Evolutionary conservation across 2,797 vertebrate genomes (phyloP).

Genomic region (Poeciliopsis presidionis): DNA sequence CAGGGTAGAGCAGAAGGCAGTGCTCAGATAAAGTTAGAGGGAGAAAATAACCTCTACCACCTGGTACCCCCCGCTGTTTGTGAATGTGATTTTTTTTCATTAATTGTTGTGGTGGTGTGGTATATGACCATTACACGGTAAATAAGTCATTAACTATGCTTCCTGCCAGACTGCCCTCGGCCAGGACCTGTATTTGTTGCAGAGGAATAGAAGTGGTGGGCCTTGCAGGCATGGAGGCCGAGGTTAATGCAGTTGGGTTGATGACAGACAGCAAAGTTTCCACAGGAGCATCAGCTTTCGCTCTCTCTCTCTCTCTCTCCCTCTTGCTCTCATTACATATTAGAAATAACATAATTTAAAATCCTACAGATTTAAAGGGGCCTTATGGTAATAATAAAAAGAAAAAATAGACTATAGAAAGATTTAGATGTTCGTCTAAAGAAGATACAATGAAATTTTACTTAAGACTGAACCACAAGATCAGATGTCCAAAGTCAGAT

Average conservation of each 20-base stretch:
- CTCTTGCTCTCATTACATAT: constrained; percentile 7
- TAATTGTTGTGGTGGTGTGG: constrained; percentile 80
- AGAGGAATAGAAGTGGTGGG: constrained; percentile 78
- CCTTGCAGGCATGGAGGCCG: constrained; percentile 75
- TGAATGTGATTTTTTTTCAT: constrained; percentile 77
- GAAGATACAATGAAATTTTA: neutral
- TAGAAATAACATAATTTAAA: constrained; percentile 6
- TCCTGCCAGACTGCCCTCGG: constrained; percentile 71
- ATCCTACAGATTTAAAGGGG: constrained; percentile 7
- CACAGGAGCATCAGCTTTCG: constrained; percentile 32
- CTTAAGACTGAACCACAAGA: neutral
- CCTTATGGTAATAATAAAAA: neutral
- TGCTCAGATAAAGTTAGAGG: constrained; percentile 76
- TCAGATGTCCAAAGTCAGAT: neutral
- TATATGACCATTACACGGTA: constrained; percentile 81
- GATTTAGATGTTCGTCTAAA: neutral
- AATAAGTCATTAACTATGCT: constrained; percentile 84
- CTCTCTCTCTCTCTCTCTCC: neutral
- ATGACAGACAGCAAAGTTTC: constrained; percentile 69
- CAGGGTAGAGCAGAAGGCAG: constrained; percentile 75
- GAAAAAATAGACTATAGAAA: neutral
- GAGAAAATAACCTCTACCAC: constrained; percentile 78
- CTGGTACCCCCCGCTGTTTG: constrained; percentile 68
- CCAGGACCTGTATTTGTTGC: constrained; percentile 80
- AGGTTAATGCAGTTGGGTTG: constrained; percentile 81